phyloP scores from a whole-genome alignment of 2,113 vertebrate genomes.

The Epinephelus cyanopodus region DNA sequence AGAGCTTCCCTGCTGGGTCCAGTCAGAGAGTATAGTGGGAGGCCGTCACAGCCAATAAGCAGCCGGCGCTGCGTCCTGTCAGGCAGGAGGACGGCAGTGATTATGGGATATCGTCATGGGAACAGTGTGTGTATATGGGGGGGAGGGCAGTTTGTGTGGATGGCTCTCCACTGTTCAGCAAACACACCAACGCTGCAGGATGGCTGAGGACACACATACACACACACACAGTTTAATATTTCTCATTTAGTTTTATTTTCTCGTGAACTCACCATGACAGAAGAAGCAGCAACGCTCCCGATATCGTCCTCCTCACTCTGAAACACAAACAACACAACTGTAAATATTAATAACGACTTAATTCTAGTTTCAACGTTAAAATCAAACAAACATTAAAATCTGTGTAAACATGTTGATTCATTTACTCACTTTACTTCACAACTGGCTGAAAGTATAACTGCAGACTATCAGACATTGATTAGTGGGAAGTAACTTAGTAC shows the following conservation, averaged over 20 bases:
- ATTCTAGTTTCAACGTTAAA: not conserved
- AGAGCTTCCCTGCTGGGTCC: slow-evolving; percentile 25
- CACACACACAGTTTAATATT: no score
- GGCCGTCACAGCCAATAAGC: no score
- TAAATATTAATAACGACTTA: not conserved
- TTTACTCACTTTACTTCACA: not conserved
- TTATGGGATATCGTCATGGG: slow-evolving; percentile 41
- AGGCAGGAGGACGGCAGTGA: not conserved
- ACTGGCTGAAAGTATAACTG: no score
- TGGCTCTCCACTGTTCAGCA: no score
- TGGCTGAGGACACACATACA: no score
- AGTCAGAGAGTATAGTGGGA: slow-evolving; percentile 14
- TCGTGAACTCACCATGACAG: slow-evolving; percentile 63
- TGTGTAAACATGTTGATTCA: no score
- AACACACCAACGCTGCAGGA: no score
- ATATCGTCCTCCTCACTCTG: slow-evolving; percentile 76
- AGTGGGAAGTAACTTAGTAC: not conserved
- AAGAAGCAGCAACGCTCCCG: slow-evolving; percentile 68
- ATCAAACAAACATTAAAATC: no score
- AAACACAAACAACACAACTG: slow-evolving; percentile 28
- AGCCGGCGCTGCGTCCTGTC: no score
- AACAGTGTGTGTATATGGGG: slow-evolving; percentile 4
- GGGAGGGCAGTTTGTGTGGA: not conserved
- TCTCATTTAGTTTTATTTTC: no score
- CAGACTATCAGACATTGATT: not conserved